Conservation (phyloP, 2,113 vertebrate species). For the Leptodactylus fuscus region DNA sequence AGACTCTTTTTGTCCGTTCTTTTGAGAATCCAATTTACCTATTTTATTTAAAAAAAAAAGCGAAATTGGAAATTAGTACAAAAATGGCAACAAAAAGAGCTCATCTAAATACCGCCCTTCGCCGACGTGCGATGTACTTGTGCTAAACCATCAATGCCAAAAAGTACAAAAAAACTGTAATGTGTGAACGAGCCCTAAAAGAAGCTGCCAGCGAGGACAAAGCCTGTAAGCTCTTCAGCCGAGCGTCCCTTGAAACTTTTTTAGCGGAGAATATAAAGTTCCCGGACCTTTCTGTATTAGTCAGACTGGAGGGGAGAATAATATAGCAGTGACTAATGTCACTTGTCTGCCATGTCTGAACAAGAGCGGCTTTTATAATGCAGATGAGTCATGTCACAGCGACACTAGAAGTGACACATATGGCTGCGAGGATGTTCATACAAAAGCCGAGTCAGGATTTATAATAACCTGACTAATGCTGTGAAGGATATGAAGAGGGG, state of each 20-base stretch:
- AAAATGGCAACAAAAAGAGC: too few relatives aligned
- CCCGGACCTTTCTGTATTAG: neutral
- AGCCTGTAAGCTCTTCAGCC: too few relatives aligned
- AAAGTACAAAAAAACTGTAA: too few relatives aligned
- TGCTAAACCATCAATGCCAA: too few relatives aligned
- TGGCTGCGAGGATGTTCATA: neutral
- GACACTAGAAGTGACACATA: neutral
- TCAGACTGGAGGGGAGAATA: neutral
- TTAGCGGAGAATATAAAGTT: neutral
- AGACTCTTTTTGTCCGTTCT: too few relatives aligned
- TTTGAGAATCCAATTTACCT: too few relatives aligned
- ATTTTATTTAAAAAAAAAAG: too few relatives aligned
- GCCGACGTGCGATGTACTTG: too few relatives aligned
- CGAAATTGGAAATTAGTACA: too few relatives aligned
- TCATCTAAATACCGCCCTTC: too few relatives aligned
- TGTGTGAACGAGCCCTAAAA: too few relatives aligned
- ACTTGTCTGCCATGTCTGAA: slow-evolving; percentile 19
- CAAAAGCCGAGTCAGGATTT: neutral
- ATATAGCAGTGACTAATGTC: slow-evolving; percentile 16
- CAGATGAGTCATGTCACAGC: slow-evolving; percentile 35
- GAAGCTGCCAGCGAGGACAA: too few relatives aligned
- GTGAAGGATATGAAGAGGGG: neutral
- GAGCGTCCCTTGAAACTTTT: neutral
- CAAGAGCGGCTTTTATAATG: slow-evolving; percentile 13
- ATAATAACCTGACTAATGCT: neutral